These are phyloP conservation scores for Miichthys miiuy DNA, from an alignment of 2,797 vertebrate species.

Conservation along the genomic window DNA sequence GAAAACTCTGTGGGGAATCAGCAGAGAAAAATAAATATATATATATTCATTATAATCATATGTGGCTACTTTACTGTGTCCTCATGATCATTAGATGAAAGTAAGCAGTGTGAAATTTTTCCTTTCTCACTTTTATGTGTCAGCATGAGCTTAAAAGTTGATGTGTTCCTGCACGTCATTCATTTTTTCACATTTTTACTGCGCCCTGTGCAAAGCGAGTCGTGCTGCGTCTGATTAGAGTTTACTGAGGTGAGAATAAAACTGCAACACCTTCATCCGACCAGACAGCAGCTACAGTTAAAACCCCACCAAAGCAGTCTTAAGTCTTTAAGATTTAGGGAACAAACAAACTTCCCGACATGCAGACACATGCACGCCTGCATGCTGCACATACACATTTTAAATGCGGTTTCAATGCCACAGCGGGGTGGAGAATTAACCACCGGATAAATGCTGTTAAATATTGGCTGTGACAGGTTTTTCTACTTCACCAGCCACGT, in stretches of 20 bases:
- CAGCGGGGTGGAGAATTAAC: constrained; percentile 50
- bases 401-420: constrained; percentile 20
- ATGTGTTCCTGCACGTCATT: constrained; percentile 12
- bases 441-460: constrained; percentile 38
- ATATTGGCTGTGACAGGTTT: constrained; percentile 25
- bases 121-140: constrained; percentile 9
- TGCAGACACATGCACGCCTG: constrained; percentile 36
- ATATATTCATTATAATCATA: constrained; percentile 29
- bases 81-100: constrained; percentile 18
- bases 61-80: constrained; percentile 21
- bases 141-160: background rate
- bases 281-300: background rate
- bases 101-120: constrained; percentile 32
- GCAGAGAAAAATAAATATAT: constrained; percentile 10
- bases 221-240: constrained; percentile 31
- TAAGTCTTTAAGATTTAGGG: constrained; percentile 17
- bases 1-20: constrained; percentile 51
- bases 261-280: constrained; percentile 8
- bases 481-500: constrained; percentile 19
- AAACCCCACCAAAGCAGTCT: background rate
- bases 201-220: background rate
- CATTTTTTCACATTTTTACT: constrained; percentile 8
- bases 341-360: constrained; percentile 24
- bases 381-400: constrained; percentile 8
- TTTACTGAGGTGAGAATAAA: background rate